Conservation (phyloP, 2,113 vertebrate species). For the Crotophaga sulcirostris region DNA sequence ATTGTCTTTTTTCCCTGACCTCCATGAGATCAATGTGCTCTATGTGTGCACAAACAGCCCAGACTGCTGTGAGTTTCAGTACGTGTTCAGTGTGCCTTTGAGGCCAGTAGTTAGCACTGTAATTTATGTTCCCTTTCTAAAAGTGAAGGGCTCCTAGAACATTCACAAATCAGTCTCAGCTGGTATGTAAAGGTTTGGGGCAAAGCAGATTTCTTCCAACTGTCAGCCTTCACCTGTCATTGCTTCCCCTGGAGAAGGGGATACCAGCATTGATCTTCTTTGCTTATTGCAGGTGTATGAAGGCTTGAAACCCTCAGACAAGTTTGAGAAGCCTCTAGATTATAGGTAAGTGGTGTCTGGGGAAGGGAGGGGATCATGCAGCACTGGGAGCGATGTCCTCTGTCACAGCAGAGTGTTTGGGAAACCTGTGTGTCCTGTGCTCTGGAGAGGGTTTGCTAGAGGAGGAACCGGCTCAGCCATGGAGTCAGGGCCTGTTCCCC, state of each 20-base stretch:
- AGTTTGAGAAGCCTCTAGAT: slow-evolving; percentile 94
- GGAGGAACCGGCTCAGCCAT: not conserved
- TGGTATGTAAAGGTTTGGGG: not conserved
- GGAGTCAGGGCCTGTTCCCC: not conserved
- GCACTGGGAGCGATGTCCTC: not conserved
- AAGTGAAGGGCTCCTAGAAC: not conserved
- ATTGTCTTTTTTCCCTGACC: not conserved
- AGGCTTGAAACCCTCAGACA: slow-evolving; percentile 95
- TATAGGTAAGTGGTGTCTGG: slow-evolving; percentile 79
- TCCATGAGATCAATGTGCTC: not conserved
- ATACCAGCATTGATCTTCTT: not conserved
- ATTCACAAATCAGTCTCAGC: not conserved
- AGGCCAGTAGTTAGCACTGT: not conserved
- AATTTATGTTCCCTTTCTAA: not conserved
- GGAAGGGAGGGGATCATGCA: not conserved
- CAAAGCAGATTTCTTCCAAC: not conserved
- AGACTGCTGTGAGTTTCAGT: not conserved
- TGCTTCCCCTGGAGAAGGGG: not conserved
- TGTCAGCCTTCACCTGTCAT: not conserved
- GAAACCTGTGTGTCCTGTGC: not conserved
- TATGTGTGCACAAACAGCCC: not conserved
- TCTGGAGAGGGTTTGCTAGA: not conserved
- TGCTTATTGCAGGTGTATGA: slow-evolving; percentile 88
- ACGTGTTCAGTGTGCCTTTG: not conserved
- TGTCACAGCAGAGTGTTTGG: not conserved